Evolutionary conservation across 1,140 invertebrate species (phyloP).

Genomic region (Panagrolaimus sp.): DNA sequence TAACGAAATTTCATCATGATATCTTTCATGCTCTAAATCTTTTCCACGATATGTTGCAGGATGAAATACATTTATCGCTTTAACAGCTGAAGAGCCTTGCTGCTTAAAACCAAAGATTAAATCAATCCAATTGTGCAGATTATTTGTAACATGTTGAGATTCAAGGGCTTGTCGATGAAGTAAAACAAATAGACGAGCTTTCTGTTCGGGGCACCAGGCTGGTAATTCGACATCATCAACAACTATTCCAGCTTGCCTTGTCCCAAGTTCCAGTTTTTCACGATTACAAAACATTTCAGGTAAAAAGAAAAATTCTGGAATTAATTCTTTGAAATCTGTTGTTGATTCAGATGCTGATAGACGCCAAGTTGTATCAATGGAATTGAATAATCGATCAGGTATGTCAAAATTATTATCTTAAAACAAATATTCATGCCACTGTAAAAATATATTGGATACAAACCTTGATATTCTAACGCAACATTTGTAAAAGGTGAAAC

Average conservation of each 20-base stretch:
- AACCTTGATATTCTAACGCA: constrained; percentile 83
- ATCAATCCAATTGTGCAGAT: constrained; percentile 98
- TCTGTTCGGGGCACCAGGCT: constrained; percentile 65
- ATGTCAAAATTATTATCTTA: constrained; percentile 91
- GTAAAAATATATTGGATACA: no score
- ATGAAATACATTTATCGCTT: constrained; percentile 63
- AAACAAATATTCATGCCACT: no score
- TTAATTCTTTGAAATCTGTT: constrained; percentile 89
- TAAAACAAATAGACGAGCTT: constrained; percentile 77
- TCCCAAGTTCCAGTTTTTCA: constrained; percentile 67
- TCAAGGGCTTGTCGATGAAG: constrained; percentile 75
- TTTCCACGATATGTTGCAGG: constrained; percentile 58
- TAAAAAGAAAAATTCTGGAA: constrained; percentile 87
- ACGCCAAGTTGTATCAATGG: constrained; percentile 78
- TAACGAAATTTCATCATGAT: constrained; percentile 57
- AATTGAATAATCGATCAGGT: constrained; percentile 87
- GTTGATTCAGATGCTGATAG: constrained; percentile 82
- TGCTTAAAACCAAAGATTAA: constrained; percentile 85
- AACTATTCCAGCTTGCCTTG: constrained; percentile 71
- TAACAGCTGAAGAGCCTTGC: constrained; percentile 60
- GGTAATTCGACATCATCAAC: constrained; percentile 76
- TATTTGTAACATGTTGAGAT: constrained; percentile 91
- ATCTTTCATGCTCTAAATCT: constrained; percentile 34
- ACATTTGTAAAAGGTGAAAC: constrained; percentile 85
- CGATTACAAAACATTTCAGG: constrained; percentile 81